Evolutionary conservation across 2,888 invertebrate species (phyloP).

Genomic region (Encarsia formosa): DNA sequence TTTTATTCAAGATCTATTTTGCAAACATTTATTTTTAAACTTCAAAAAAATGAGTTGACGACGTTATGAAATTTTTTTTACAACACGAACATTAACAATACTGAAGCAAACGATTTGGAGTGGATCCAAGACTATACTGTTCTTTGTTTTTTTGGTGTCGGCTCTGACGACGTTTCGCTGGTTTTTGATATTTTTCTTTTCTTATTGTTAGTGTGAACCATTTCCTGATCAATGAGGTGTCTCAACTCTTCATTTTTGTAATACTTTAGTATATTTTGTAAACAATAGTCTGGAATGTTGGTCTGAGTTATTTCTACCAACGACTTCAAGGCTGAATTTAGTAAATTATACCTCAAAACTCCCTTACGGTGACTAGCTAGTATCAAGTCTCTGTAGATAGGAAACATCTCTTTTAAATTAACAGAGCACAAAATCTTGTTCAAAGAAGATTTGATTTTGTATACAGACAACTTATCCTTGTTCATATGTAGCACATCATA

Average conservation of each 20-base stretch:
- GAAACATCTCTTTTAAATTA: not conserved
- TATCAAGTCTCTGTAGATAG: not conserved
- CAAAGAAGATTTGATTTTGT: not conserved
- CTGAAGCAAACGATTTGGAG: no score
- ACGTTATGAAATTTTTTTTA: no score
- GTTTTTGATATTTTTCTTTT: no score
- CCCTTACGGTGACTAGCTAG: not conserved
- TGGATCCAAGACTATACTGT: no score
- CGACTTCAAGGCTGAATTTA: not conserved
- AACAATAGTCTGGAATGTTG: not conserved
- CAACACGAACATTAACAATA: no score
- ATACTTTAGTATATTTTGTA: not conserved
- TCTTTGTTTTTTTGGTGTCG: no score
- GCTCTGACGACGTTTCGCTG: no score
- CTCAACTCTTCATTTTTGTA: not conserved
- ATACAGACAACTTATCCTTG: not conserved
- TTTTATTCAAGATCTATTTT: no score
- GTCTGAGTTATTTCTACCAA: not conserved
- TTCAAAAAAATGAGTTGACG: no score
- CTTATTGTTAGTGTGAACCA: no score
- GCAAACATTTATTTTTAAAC: no score
- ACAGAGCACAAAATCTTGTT: not conserved
- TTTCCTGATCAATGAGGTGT: no score
- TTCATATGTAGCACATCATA: not conserved
- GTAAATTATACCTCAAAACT: not conserved